Percentiles rank a stretch among this genome's conserved stretches.
Evolutionary conservation across 2,888 invertebrate genomes (phyloP).

Genomic region (Chrysomela aeneicollis): DNA sequence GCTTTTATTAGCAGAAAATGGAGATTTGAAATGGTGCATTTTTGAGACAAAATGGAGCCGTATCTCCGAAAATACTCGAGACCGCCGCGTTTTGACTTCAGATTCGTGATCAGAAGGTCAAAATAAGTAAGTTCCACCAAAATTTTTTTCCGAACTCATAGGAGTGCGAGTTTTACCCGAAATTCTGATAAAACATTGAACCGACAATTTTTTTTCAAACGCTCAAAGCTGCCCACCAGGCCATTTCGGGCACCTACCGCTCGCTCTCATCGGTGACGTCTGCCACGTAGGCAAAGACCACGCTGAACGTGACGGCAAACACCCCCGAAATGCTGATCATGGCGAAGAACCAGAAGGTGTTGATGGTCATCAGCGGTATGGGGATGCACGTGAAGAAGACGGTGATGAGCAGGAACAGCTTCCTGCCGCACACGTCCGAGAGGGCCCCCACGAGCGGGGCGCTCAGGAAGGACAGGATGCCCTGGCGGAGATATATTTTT

Average conservation of each 20-base stretch:
- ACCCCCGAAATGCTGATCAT: conserved; percentile 99
- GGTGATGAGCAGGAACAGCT: conserved; percentile 95
- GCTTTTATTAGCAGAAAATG: too few relatives aligned
- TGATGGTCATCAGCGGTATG: conserved; percentile 98
- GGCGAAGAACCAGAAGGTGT: conserved; percentile 94
- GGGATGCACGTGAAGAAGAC: conserved; percentile 99
- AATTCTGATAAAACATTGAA: too few relatives aligned
- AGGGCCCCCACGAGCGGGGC: conserved; percentile 90
- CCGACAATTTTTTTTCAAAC: too few relatives aligned
- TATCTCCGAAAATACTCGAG: too few relatives aligned
- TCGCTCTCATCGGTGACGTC: conserved; percentile 98
- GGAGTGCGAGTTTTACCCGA: too few relatives aligned
- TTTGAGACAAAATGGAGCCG: too few relatives aligned
- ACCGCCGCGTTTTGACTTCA: too few relatives aligned
- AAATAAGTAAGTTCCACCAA: too few relatives aligned
- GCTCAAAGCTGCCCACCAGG: too few relatives aligned
- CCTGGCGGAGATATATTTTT: conserved; percentile 59
- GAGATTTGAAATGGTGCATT: too few relatives aligned
- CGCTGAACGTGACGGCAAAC: conserved; percentile 98
- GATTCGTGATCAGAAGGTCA: too few relatives aligned
- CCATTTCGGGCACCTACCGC: conserved; percentile 50
- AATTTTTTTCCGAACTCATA: too few relatives aligned
- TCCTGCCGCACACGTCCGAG: conserved; percentile 98
- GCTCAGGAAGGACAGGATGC: conserved; percentile 95
- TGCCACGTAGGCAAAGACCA: conserved; percentile 99